These are phyloP conservation scores for Eulithis prunata DNA, from an alignment of 2,888 invertebrate species.

Conservation along the genomic window DNA sequence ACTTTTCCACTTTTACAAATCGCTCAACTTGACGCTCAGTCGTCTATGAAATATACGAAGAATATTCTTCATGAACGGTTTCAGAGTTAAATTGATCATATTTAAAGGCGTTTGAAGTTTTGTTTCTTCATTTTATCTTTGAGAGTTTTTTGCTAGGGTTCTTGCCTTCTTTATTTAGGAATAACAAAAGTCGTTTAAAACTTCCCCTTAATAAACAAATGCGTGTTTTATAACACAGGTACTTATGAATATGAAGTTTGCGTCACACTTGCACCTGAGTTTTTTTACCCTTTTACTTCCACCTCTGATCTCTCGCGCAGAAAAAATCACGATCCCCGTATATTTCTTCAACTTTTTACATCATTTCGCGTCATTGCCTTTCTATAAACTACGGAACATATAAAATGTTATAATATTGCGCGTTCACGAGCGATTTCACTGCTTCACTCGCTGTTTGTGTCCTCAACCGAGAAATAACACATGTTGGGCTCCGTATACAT, in stretches of 20 bases:
- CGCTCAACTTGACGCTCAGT: conserved; percentile 28
- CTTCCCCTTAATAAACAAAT: too few relatives aligned
- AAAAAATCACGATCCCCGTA: conserved; percentile 1
- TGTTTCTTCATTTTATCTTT: conserved; percentile 20
- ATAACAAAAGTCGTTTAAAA: not conserved
- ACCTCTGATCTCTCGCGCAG: not conserved
- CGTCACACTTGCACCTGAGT: too few relatives aligned
- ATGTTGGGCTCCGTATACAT: conserved; percentile 38
- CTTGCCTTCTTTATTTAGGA: not conserved
- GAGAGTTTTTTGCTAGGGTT: not conserved
- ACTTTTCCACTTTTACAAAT: conserved; percentile 31
- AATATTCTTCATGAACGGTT: conserved; percentile 38
- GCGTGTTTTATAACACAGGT: too few relatives aligned
- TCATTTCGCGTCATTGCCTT: conserved; percentile 36
- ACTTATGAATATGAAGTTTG: too few relatives aligned
- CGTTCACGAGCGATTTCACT: conserved; percentile 50
- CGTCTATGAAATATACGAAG: conserved; percentile 29
- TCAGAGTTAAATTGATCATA: conserved; percentile 51
- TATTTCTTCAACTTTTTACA: conserved; percentile 35
- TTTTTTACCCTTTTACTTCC: not conserved
- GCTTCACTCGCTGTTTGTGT: conserved; percentile 41
- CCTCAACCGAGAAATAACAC: conserved; percentile 47
- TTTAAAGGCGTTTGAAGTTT: conserved; percentile 46
- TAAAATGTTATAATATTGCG: conserved; percentile 26
- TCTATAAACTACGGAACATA: conserved; percentile 32